These are phyloP conservation scores for Speoplatyrhinus poulsoni DNA, from an alignment of 2,113 vertebrate species.

Conservation along the genomic window DNA sequence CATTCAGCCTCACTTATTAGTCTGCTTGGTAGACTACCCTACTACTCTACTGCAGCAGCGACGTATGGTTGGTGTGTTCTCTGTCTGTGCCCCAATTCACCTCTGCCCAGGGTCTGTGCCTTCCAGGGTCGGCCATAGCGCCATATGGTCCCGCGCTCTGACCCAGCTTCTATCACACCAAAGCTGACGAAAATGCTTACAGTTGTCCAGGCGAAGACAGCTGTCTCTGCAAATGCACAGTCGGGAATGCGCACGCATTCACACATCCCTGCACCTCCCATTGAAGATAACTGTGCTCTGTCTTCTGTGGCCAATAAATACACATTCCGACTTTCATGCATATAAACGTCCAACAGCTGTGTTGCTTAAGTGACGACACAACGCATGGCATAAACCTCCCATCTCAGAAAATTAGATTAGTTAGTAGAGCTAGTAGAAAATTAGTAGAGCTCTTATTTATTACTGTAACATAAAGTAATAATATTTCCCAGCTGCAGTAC, in stretches of 20 bases:
- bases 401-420: neutral
- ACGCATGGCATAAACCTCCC: neutral
- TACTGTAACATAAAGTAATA: neutral
- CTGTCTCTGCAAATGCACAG: slow-evolving; percentile 21
- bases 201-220: slow-evolving; percentile 25
- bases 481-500: slow-evolving; percentile 5
- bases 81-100: slow-evolving; percentile 7
- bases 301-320: too few species aligned
- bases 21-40: too few species aligned
- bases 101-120: slow-evolving; percentile 25
- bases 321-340: too few species aligned
- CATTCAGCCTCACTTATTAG: too few species aligned
- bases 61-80: neutral
- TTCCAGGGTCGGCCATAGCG: slow-evolving; percentile 27
- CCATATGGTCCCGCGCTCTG: slow-evolving; percentile 53
- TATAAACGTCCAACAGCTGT: neutral
- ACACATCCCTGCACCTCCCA: slow-evolving; percentile 3
- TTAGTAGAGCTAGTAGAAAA: too few species aligned
- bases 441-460: neutral
- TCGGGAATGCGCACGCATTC: neutral
- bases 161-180: slow-evolving; percentile 38
- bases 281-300: too few species aligned
- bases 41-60: neutral
- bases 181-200: slow-evolving; percentile 40
- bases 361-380: neutral